Conservation (phyloP, 2,888 invertebrate genomes). For the Phyto melanocephala region DNA sequence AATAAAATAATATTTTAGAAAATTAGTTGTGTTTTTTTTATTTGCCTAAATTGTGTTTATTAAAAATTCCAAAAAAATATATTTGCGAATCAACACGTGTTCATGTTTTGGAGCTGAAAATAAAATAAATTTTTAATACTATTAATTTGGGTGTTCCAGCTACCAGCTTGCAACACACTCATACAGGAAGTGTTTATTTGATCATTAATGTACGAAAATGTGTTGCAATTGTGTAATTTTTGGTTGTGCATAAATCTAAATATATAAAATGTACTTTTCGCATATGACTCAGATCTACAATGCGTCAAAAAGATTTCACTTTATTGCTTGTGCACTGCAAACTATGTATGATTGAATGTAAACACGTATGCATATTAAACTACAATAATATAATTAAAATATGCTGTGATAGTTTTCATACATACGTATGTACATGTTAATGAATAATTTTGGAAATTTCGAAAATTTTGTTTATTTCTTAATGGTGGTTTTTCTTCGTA, state of each 20-base stretch:
- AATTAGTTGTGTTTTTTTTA: too few species aligned
- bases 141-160: neutral
- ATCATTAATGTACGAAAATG: neutral
- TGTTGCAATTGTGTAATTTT: neutral
- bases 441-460: too few species aligned
- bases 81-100: constrained; percentile 20
- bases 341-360: too few species aligned
- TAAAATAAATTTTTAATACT: neutral
- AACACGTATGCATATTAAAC: too few species aligned
- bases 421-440: too few species aligned
- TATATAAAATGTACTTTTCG: neutral
- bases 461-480: too few species aligned
- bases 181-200: neutral
- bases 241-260: neutral
- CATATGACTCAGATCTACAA: neutral
- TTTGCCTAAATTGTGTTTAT: too few species aligned
- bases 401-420: too few species aligned
- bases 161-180: neutral
- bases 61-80: neutral
- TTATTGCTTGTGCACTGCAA: neutral
- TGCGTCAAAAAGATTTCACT: too few species aligned
- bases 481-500: too few species aligned
- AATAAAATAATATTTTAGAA: too few species aligned
- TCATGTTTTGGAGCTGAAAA: neutral
- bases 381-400: too few species aligned